Base-by-base conservation (phyloP, 2,797 vertebrate genomes). In the Lagothrix lagotricha region DNA sequence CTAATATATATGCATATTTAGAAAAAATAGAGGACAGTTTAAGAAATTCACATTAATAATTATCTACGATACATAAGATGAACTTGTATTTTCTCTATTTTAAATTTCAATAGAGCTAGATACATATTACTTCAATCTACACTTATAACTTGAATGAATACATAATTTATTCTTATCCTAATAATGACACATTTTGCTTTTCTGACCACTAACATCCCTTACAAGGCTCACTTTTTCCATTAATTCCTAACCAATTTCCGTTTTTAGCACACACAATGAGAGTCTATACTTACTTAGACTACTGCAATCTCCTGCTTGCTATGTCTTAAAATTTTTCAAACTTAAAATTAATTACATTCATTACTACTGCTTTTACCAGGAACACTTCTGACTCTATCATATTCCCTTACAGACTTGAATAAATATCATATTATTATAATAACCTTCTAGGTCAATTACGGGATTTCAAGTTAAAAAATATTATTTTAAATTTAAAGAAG, bases 281-380 rank as follows among this genome's bases (percentile, higher is more conserved):
- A 64, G 22, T 93, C 57, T 86, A 26, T 39, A 36, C 4, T 70
- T 58, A 93, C 54, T 30, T 64, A 36, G n/a, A 41, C 73, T 54
- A 52, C 33, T 67, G 19, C 20, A 57, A 2, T n/a, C 41, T 48
- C 64, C 46, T 85, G 41, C 33, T n/a, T 93, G 44, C 58, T 33
- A 58, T 61, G 13, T 39, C 19, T 96, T 58, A 17, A 83, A 70
- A 41, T n/a, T 88, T 67, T n/a, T 61, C 30, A 83, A 88, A 72
- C 26, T 33, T 70, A 75, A 92, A 93, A 84, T 88, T 79, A 79
- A 70, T 92, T 76, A 57, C 26, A 89, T 85, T 81, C 85, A 92
- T n/a, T 75, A 85, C 70, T n/a, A 67, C 14, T 81, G 7, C 52
- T 81, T 79, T 88, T 85, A 80, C 20, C 39, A 85, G 54, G 64